Conservation (phyloP, 1,140 invertebrate genomes). For the Vanessa atalanta region DNA sequence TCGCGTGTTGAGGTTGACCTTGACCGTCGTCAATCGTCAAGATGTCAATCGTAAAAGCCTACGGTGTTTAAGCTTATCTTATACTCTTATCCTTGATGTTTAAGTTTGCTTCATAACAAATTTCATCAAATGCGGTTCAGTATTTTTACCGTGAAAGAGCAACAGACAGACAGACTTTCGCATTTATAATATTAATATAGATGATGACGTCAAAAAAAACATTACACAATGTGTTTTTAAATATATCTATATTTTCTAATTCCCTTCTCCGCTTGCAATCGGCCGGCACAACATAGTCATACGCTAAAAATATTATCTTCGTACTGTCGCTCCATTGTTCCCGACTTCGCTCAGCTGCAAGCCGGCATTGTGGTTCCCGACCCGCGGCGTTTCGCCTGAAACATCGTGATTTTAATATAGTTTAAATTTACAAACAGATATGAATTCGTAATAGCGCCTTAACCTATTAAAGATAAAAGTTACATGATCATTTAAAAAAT, state of each 20-base stretch:
- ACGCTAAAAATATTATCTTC: slow-evolving; percentile 35
- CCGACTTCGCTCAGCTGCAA: slow-evolving; percentile 17
- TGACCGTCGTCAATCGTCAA: too few relatives aligned
- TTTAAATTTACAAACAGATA: not conserved
- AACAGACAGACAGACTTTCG: too few relatives aligned
- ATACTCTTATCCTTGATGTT: too few relatives aligned
- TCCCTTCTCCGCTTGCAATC: not conserved
- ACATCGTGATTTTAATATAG: slow-evolving; percentile 2
- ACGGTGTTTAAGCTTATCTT: too few relatives aligned
- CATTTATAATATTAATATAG: too few relatives aligned
- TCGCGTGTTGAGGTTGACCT: too few relatives aligned
- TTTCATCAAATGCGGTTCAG: too few relatives aligned
- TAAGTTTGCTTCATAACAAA: too few relatives aligned
- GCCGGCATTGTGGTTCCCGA: slow-evolving; percentile 24
- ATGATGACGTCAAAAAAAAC: not conserved
- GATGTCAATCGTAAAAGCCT: too few relatives aligned
- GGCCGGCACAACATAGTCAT: not conserved
- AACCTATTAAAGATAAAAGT: too few relatives aligned
- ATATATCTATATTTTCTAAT: not conserved
- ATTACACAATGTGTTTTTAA: not conserved
- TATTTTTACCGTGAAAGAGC: too few relatives aligned
- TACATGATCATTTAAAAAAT: too few relatives aligned
- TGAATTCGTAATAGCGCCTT: not conserved
- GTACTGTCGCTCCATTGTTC: slow-evolving; percentile 32
- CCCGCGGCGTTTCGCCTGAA: slow-evolving; percentile 15